Conservation (phyloP, 1,140 invertebrate genomes). For the Eumeta japonica region DNA sequence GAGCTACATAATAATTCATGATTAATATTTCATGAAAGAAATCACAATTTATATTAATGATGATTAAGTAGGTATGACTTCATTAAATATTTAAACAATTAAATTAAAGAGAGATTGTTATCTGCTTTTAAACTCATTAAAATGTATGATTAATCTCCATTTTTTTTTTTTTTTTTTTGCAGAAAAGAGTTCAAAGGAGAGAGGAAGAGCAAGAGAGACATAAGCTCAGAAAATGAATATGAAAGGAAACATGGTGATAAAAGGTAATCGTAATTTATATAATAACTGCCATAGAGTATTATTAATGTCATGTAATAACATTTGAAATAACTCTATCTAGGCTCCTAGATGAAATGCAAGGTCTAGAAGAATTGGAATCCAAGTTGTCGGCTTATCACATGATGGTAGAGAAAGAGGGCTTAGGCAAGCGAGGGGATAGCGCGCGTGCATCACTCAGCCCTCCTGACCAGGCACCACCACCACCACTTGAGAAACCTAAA, state of each 20-base stretch:
- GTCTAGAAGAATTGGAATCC: conserved; percentile 73
- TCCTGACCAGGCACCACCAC: conserved; percentile 39
- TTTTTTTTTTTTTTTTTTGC: conserved; percentile 22
- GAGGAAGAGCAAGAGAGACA: conserved; percentile 56
- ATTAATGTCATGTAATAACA: conserved; percentile 2
- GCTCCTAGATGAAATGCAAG: conserved; percentile 64
- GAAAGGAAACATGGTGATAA: conserved; percentile 61
- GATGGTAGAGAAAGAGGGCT: conserved; percentile 70
- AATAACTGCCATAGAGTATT: conserved; percentile 1
- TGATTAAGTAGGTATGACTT: too few relatives aligned
- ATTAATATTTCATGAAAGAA: too few relatives aligned
- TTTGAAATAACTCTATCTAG: conserved; percentile 20
- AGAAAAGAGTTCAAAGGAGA: conserved; percentile 56
- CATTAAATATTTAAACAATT: too few relatives aligned
- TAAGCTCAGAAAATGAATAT: conserved; percentile 60
- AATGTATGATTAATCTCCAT: too few relatives aligned
- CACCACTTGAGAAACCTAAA: conserved; percentile 52
- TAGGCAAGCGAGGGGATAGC: conserved; percentile 44
- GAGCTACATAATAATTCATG: too few relatives aligned
- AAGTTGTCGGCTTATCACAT: conserved; percentile 77
- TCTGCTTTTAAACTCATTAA: too few relatives aligned
- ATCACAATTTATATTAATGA: too few relatives aligned
- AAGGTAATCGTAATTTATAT: conserved; percentile 34
- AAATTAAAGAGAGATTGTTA: too few relatives aligned
- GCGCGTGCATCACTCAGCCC: conserved; percentile 36